A percentile compares a stretch with the other conserved stretches of the same genome.
Conservation (phyloP, 2,113 vertebrate species). For the Echinops telfairi region DNA sequence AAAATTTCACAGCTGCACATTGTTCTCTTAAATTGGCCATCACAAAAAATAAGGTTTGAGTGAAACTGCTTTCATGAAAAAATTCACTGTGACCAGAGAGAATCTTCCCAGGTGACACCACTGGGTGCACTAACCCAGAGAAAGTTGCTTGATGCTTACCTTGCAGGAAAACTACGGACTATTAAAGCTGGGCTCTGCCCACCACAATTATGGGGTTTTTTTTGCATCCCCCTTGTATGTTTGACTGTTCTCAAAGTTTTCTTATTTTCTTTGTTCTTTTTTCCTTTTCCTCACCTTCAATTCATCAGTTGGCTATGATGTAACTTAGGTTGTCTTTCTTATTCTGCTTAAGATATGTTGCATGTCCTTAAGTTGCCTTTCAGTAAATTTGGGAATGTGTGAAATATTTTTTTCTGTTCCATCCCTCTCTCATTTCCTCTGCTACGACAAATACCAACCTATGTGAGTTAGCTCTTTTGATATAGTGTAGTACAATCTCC, state of each 20-base stretch:
- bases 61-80: no score
- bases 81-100: no score
- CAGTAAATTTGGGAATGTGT: not conserved
- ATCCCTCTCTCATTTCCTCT: not conserved
- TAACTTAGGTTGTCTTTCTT: not conserved
- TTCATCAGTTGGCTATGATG: not conserved
- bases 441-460: not conserved
- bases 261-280: not conserved
- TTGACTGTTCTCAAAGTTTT: not conserved
- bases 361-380: not conserved
- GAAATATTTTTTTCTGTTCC: not conserved
- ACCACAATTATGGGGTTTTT: no score
- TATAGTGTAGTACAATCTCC: not conserved
- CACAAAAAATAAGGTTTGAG: no score
- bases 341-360: constrained; percentile 11
- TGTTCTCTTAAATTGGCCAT: no score
- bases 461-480: not conserved
- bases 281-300: no score
- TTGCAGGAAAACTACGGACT: no score
- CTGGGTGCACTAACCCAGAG: no score
- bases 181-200: no score
- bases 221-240: not conserved
- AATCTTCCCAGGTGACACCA: no score
- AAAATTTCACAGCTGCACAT: no score
- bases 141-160: no score